Evolutionary conservation across 2,113 vertebrate species (phyloP), one percentile per base, ranked within the genome.

Genomic region (Archilochus colubris): DNA sequence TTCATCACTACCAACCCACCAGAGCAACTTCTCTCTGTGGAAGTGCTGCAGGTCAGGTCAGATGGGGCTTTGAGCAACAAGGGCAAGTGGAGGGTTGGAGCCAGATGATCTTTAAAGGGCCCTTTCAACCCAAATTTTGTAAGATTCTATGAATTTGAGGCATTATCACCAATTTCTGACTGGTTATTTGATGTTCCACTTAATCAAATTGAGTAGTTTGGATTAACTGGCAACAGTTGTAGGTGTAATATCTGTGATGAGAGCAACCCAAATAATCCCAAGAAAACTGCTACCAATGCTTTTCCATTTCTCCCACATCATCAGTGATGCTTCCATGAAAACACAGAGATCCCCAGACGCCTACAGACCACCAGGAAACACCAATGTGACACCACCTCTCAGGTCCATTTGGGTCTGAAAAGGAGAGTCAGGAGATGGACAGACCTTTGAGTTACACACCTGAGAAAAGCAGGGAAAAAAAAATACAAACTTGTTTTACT

Each of bases 241-340:
- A 48, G 43, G 62, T 24, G 7, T 30, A 40, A 38, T 3, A 4
- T 25, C 51, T 30, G 1, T 28, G 50, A 18, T 0, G 7, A 59
- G 28, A 72, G 27, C 28, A 43, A 19, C 53, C 7, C 12, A 74
- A 74, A 62, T 8, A 38, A 85, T 51, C 28, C 69, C 31, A 24
- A 17, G 38, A 24, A 18, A 76, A 63, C 31, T 33, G 24, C 63
- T 16, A 27, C 10, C n/a, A 18, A 17, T 28, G 21, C 46, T 48
- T n/a, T 79, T 0, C 31, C 38, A 23, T 5, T 18, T 53, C 36
- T 30, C 57, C 27, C 19, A 8, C 6, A 25, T 3, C 0, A 27
- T 53, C 73, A 12, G 30, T 25, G 53, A 77, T 24, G 72, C 66
- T 46, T 21, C 48, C 61, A 53, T 2, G 30, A 66, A 57, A 66